Conservation (phyloP, 2,797 vertebrate species). For the Esox lucius region DNA sequence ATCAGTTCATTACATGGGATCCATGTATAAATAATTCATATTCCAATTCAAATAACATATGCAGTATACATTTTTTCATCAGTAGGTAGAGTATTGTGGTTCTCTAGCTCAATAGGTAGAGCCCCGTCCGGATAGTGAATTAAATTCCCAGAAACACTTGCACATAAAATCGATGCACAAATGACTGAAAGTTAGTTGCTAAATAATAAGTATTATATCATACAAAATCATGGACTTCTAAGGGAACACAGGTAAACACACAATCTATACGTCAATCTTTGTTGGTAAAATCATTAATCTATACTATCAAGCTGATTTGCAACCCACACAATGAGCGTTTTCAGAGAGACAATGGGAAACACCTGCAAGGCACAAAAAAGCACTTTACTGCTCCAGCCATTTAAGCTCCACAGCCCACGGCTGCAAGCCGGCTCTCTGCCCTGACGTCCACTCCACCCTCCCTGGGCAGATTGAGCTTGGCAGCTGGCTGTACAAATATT, state of each 20-base stretch:
- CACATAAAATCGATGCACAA: no score
- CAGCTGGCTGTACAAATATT: constrained; percentile 49
- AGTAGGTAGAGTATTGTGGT: no score
- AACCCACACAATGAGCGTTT: constrained; percentile 22
- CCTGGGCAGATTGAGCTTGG: constrained; percentile 26
- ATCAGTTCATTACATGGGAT: background rate
- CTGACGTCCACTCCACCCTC: constrained; percentile 10
- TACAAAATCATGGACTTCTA: background rate
- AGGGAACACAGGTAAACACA: background rate
- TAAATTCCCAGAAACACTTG: no score
- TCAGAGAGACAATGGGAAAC: constrained; percentile 57
- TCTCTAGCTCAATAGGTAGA: no score
- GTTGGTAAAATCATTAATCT: no score
- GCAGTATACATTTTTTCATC: no score
- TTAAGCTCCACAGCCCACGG: constrained; percentile 23
- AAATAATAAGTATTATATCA: background rate
- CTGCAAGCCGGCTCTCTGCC: constrained; percentile 27
- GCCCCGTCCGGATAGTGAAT: no score
- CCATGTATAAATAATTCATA: background rate
- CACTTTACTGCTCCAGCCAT: constrained; percentile 41
- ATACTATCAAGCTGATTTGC: background rate
- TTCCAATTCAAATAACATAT: background rate
- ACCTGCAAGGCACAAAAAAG: constrained; percentile 53
- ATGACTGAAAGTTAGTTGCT: no score
- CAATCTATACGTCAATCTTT: no score